Conservation (phyloP, 92 coral and sea anemone species). For the Umimayanthus kanabou region DNA sequence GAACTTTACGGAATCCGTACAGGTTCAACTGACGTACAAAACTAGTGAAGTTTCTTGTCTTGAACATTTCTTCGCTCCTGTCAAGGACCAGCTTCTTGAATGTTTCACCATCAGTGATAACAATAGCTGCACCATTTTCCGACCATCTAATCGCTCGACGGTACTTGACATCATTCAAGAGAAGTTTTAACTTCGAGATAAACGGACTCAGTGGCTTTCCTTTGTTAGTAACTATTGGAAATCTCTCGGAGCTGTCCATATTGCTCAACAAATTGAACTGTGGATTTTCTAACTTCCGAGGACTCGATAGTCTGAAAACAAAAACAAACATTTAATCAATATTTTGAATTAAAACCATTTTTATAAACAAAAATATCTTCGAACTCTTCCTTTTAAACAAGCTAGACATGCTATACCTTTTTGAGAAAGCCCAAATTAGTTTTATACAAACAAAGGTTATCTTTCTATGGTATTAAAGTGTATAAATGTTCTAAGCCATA, state of each 20-base stretch:
- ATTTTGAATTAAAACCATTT: background rate
- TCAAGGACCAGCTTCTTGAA: conserved; percentile 96
- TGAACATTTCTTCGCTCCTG: conserved; percentile 98
- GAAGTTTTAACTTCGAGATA: conserved; percentile 91
- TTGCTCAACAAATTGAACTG: conserved; percentile 14
- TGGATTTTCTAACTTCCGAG: background rate
- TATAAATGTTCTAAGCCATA: background rate
- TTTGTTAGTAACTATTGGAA: conserved; percentile 59
- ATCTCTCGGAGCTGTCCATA: conserved; percentile 51
- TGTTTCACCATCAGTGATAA: conserved; percentile 96
- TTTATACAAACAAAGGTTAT: background rate
- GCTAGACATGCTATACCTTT: background rate
- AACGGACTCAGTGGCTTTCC: conserved; percentile 97
- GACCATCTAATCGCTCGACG: conserved; percentile 98
- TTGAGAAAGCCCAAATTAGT: background rate
- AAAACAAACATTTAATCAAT: conserved; percentile 13
- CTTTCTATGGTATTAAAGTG: background rate
- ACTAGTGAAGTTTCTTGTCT: conserved; percentile 97
- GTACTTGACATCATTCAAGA: conserved; percentile 93
- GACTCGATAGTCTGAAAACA: background rate
- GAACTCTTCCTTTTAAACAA: background rate
- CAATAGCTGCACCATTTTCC: conserved; percentile 90
- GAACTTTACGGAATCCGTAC: conserved; percentile 93
- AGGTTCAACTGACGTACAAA: conserved; percentile 97
- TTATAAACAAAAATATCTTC: background rate